Conservation (phyloP, 2,113 vertebrate species). For the Oryctolagus cuniculus region DNA sequence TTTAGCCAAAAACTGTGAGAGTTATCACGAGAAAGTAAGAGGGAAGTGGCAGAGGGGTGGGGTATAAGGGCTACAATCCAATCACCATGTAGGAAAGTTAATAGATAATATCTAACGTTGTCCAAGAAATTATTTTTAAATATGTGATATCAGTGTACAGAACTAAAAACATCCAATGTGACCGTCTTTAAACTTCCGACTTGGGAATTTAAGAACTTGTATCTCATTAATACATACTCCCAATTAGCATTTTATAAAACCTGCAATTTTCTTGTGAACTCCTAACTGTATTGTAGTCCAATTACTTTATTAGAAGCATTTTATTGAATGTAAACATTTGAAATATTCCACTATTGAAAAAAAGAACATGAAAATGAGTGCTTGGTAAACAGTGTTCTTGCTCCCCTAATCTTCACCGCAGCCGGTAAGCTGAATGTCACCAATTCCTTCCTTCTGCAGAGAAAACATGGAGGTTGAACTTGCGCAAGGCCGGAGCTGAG, state of each 20-base stretch:
- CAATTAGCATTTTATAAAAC: conserved; percentile 72
- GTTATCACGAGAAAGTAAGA: conserved; percentile 33
- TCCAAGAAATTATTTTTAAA: conserved; percentile 17
- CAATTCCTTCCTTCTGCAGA: background rate
- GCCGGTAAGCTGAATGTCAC: background rate
- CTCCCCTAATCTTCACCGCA: background rate
- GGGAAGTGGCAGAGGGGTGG: background rate
- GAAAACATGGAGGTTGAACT: background rate
- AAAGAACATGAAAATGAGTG: background rate
- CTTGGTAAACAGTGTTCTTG: background rate
- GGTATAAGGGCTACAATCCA: background rate
- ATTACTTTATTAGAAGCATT: conserved; percentile 62
- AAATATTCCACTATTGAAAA: background rate
- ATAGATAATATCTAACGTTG: background rate
- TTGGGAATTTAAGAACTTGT: conserved; percentile 48
- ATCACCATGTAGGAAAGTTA: background rate
- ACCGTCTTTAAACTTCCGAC: background rate
- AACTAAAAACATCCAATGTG: background rate
- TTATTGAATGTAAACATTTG: conserved; percentile 61
- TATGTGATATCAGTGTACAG: background rate
- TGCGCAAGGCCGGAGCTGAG: background rate
- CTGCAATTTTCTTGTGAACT: conserved; percentile 55
- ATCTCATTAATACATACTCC: conserved; percentile 50
- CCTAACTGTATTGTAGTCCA: conserved; percentile 7
- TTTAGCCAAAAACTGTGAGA: conserved; percentile 13